Percentiles rank a stretch among this genome's conserved stretches.
Conservation (phyloP, 2,888 invertebrate genomes). For the Mesochorus sp. region DNA sequence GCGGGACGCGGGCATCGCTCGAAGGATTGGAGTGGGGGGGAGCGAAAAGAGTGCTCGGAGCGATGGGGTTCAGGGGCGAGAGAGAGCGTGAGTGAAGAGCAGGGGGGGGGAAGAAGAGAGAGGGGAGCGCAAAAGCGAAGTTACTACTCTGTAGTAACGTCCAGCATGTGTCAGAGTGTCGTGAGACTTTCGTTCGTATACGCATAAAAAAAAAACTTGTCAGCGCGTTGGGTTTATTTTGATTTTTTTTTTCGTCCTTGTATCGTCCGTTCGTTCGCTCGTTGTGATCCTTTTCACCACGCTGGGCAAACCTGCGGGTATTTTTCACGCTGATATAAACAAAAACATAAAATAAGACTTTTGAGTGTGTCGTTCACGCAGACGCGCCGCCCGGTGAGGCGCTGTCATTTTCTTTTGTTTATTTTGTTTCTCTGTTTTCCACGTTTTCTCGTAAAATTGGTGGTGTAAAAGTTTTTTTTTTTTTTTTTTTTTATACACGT, state of each 20-base stretch:
- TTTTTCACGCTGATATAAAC: too few relatives aligned
- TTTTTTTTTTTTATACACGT: neutral
- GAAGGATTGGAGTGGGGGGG: too few relatives aligned
- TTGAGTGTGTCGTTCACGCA: neutral
- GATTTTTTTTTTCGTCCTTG: neutral
- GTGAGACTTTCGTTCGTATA: slow-evolving; percentile 49
- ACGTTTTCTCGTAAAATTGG: neutral
- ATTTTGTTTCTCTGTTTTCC: neutral
- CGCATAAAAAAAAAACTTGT: neutral
- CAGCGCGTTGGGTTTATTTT: too few relatives aligned
- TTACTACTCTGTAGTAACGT: slow-evolving; percentile 41
- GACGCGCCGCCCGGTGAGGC: slow-evolving; percentile 42
- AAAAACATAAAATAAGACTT: neutral
- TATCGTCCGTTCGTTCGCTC: neutral
- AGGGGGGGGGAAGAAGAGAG: neutral
- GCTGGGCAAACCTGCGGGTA: too few relatives aligned
- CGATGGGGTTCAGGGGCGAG: too few relatives aligned
- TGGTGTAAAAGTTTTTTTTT: too few relatives aligned
- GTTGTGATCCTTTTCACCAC: too few relatives aligned
- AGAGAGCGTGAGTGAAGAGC: slow-evolving; percentile 6
- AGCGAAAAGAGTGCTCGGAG: too few relatives aligned
- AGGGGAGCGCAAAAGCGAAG: slow-evolving; percentile 45
- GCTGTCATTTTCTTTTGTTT: slow-evolving; percentile 1
- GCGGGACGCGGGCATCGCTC: too few relatives aligned
- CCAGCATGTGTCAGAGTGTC: slow-evolving; percentile 56